These are phyloP conservation scores for Limnephilus marmoratus DNA, from an alignment of 2,888 invertebrate species.

Conservation along the genomic window DNA sequence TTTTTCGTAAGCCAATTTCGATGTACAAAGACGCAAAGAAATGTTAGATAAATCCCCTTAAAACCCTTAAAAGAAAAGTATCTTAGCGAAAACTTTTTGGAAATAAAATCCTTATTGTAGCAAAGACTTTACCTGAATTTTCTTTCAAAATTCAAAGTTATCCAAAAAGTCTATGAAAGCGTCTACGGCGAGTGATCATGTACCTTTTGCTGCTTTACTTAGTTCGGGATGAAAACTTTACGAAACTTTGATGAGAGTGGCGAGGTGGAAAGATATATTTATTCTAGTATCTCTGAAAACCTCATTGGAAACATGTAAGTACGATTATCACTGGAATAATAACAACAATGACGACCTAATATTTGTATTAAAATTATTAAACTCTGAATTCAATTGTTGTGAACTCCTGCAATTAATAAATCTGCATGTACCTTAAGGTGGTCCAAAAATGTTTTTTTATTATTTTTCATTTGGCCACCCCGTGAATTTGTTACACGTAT, in stretches of 20 bases:
- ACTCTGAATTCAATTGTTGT: no score
- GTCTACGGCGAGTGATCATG: background rate
- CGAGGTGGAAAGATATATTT: background rate
- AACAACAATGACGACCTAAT: no score
- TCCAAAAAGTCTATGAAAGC: background rate
- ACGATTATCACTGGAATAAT: background rate
- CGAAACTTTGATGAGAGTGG: background rate
- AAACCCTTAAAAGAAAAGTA: conserved; percentile 35
- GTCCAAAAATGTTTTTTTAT: no score
- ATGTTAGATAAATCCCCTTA: conserved; percentile 26
- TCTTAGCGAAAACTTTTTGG: conserved; percentile 3
- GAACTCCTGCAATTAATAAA: no score
- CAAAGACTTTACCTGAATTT: conserved; percentile 23
- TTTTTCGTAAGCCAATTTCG: background rate
- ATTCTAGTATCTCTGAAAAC: background rate
- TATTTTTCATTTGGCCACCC: no score
- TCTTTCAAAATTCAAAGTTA: conserved; percentile 14
- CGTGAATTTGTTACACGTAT: no score
- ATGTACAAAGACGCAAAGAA: conserved; percentile 14
- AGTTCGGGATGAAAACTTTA: background rate
- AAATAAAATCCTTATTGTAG: conserved; percentile 37
- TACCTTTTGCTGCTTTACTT: background rate
- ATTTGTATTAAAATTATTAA: no score
- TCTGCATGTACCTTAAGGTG: no score
- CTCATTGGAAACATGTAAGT: background rate